Conservation (phyloP, 2,888 invertebrate species). For the Timema podura region DNA sequence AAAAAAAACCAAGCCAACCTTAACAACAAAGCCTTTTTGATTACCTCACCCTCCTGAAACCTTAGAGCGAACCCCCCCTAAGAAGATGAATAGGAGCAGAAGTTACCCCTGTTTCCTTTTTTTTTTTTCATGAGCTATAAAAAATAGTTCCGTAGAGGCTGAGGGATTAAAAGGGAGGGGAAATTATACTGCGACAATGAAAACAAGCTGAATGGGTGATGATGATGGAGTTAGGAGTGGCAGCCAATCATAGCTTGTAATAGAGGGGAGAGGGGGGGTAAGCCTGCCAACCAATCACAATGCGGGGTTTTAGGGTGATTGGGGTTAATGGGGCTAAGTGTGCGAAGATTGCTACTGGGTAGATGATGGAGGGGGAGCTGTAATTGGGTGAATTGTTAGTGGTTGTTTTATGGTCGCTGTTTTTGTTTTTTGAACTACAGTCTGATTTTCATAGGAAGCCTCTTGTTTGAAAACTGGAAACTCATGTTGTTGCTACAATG, state of each 20-base stretch:
- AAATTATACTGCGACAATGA: constrained; percentile 10
- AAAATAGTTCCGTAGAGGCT: not conserved
- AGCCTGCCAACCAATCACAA: constrained; percentile 19
- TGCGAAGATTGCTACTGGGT: too few species aligned
- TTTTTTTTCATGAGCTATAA: too few species aligned
- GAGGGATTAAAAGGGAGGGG: constrained; percentile 9
- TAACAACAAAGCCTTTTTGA: constrained; percentile 21
- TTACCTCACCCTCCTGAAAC: constrained; percentile 14
- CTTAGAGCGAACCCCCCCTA: constrained; percentile 4
- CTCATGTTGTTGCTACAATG: too few species aligned
- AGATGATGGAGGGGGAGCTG: too few species aligned
- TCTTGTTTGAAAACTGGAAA: too few species aligned
- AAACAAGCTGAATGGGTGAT: constrained; percentile 18
- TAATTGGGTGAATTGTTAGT: too few species aligned
- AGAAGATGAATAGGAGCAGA: constrained; percentile 7
- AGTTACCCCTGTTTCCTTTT: too few species aligned
- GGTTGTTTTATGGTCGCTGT: too few species aligned
- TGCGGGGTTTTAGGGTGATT: not conserved
- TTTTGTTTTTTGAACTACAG: too few species aligned
- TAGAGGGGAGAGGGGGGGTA: not conserved
- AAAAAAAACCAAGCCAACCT: too few species aligned
- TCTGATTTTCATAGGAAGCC: too few species aligned
- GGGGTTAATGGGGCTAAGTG: too few species aligned
- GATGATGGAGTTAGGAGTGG: constrained; percentile 14
- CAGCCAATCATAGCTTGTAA: constrained; percentile 25